A percentile compares a stretch with the other conserved stretches of the same genome.
phyloP scores from a whole-genome alignment of 1,140 invertebrate species.

The Scaptomyza pallida region DNA sequence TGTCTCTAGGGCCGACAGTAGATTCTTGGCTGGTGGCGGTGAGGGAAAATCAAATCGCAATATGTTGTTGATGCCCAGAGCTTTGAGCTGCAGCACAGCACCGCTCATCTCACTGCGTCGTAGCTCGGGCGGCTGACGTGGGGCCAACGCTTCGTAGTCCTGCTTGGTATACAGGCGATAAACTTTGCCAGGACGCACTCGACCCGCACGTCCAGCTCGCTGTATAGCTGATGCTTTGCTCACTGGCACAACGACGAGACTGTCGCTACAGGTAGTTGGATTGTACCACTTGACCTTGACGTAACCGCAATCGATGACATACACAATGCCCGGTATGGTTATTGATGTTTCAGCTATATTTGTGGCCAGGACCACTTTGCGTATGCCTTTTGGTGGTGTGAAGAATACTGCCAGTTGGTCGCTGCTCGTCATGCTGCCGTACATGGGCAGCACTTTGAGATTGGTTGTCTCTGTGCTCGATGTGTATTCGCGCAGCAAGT shows the following conservation, averaged over 20 bases:
- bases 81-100: slow-evolving; percentile 96
- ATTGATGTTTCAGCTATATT: slow-evolving; percentile 99
- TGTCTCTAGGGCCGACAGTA: slow-evolving; percentile 94
- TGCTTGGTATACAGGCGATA: slow-evolving; percentile 92
- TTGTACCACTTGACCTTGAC: slow-evolving; percentile 98
- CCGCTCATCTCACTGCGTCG: slow-evolving; percentile 93
- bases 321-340: slow-evolving; percentile 92
- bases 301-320: slow-evolving; percentile 98
- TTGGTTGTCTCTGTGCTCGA: slow-evolving; percentile 86
- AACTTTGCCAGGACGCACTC: slow-evolving; percentile 93
- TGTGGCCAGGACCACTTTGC: slow-evolving; percentile 97
- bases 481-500: slow-evolving; percentile 88
- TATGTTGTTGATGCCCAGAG: slow-evolving; percentile 96
- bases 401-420: slow-evolving; percentile 96
- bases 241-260: slow-evolving; percentile 92
- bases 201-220: slow-evolving; percentile 95
- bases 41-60: slow-evolving; percentile 93
- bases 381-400: slow-evolving; percentile 88
- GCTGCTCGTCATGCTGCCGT: slow-evolving; percentile 93
- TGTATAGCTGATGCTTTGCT: slow-evolving; percentile 96
- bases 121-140: slow-evolving; percentile 95
- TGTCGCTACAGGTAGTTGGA: slow-evolving; percentile 92
- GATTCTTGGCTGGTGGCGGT: slow-evolving; percentile 94
- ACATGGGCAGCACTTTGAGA: slow-evolving; percentile 94
- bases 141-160: slow-evolving; percentile 89